Percentiles rank a stretch among this genome's conserved stretches.
phyloP scores from a whole-genome alignment of 2,888 invertebrate species.

The Rhogogaster chlorosoma region DNA sequence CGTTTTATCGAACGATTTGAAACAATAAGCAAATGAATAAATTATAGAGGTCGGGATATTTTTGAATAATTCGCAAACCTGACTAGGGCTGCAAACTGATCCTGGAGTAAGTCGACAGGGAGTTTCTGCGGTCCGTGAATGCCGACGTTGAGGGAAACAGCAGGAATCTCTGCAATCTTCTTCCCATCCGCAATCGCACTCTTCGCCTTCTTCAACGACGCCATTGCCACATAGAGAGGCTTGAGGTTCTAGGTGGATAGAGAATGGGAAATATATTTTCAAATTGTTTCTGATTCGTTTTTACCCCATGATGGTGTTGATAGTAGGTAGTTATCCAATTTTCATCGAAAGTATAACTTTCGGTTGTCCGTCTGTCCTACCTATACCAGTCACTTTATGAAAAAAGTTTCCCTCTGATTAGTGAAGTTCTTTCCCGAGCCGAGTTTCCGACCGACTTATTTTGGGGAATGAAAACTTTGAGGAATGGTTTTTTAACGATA shows the following conservation, averaged over 20 bases:
- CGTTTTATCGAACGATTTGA: neutral
- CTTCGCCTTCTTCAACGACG: conserved; percentile 97
- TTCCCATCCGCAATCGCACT: conserved; percentile 99
- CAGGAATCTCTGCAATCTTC: conserved; percentile 97
- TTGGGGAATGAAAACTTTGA: conserved; percentile 26
- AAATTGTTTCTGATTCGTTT: neutral
- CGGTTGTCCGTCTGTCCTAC: neutral
- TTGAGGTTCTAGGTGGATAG: conserved; percentile 86
- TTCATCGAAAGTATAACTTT: neutral
- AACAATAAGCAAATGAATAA: conserved; percentile 65
- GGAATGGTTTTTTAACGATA: conserved; percentile 36
- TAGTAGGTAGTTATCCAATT: conserved; percentile 14
- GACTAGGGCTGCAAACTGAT: conserved; percentile 89
- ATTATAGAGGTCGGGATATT: conserved; percentile 40
- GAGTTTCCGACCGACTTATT: conserved; percentile 36
- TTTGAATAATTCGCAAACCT: conserved; percentile 79
- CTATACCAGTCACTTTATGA: conserved; percentile 36
- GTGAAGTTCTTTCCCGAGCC: conserved; percentile 17
- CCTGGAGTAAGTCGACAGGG: conserved; percentile 93
- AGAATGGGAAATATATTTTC: conserved; percentile 14
- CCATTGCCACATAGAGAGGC: conserved; percentile 98
- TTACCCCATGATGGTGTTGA: neutral
- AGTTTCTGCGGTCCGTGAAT: conserved; percentile 87
- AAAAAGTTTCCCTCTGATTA: conserved; percentile 43
- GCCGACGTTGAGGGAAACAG: conserved; percentile 93